A percentile compares a stretch with the other conserved stretches of the same genome.
These are phyloP conservation scores for Poecilus cupreus DNA, from an alignment of 2,888 invertebrate genomes.

Conservation along the genomic window DNA sequence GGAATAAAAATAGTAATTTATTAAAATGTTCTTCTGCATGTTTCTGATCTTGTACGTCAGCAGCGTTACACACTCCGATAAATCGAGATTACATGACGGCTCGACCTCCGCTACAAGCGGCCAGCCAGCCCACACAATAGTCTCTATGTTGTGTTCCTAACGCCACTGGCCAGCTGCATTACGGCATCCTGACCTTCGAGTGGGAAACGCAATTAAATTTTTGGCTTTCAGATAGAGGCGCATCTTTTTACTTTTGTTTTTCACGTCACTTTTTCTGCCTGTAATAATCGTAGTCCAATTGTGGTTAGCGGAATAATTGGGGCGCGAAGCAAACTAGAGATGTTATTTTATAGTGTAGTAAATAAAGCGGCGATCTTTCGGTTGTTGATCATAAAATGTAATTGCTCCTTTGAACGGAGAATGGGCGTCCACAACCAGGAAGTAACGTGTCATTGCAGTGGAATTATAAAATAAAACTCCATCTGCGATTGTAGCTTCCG, in stretches of 20 bases:
- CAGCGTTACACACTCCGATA: conserved; percentile 35
- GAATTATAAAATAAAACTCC: conserved; percentile 38
- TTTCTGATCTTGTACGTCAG: conserved; percentile 44
- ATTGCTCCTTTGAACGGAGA: conserved; percentile 25
- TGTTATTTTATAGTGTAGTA: neutral
- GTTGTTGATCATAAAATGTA: conserved; percentile 43
- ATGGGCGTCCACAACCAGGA: conserved; percentile 66
- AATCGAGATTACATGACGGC: conserved; percentile 51
- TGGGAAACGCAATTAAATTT: conserved; percentile 33
- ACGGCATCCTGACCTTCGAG: conserved; percentile 42
- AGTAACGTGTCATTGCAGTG: conserved; percentile 69
- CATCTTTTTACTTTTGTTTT: conserved; percentile 32
- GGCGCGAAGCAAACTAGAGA: neutral
- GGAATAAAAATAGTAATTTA: conserved; percentile 48
- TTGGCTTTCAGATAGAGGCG: conserved; percentile 10
- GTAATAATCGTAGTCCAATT: neutral
- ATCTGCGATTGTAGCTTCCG: conserved; percentile 42
- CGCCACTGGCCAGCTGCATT: conserved; percentile 34
- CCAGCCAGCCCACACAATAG: conserved; percentile 32
- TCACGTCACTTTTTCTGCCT: neutral
- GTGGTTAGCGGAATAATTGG: neutral
- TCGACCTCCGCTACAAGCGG: conserved; percentile 36
- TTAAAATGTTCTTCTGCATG: conserved; percentile 38
- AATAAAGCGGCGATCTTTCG: neutral
- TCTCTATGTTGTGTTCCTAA: neutral